phyloP scores from a whole-genome alignment of 2,888 invertebrate genomes.

The Terebella lapidaria region DNA sequence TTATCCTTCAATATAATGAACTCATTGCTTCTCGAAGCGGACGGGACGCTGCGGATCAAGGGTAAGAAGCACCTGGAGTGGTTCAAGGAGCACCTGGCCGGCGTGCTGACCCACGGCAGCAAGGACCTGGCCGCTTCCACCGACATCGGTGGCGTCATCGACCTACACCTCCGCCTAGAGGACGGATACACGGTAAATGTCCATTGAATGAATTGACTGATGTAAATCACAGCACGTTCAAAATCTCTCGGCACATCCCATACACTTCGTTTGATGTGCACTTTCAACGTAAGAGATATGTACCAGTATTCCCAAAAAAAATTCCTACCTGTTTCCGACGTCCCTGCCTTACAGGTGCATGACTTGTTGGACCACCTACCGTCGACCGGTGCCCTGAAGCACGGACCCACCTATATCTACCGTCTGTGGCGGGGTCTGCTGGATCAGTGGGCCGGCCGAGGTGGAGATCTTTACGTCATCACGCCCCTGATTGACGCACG shows the following conservation, averaged over 20 bases:
- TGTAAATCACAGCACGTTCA: too few species aligned
- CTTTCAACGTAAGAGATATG: too few species aligned
- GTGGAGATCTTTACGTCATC: slow-evolving; percentile 22
- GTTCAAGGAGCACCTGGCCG: slow-evolving; percentile 22
- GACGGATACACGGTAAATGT: slow-evolving; percentile 14
- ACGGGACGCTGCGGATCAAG: slow-evolving; percentile 24
- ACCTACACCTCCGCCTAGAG: slow-evolving; percentile 12
- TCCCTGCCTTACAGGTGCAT: too few species aligned
- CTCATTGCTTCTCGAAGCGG: not conserved
- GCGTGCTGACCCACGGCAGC: slow-evolving; percentile 17
- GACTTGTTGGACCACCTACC: slow-evolving; percentile 21
- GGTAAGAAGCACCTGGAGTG: slow-evolving; percentile 24
- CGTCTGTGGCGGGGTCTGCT: slow-evolving; percentile 25
- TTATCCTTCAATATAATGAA: not conserved
- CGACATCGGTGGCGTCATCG: slow-evolving; percentile 13
- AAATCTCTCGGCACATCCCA: too few species aligned
- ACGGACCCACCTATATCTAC: slow-evolving; percentile 27
- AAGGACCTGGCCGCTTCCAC: slow-evolving; percentile 5
- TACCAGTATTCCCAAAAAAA: too few species aligned
- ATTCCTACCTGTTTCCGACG: too few species aligned
- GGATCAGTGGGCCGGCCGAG: slow-evolving; percentile 20
- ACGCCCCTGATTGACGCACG: slow-evolving; percentile 24
- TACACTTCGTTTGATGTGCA: too few species aligned
- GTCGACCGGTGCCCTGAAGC: slow-evolving; percentile 23
- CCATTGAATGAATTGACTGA: too few species aligned